Evolutionary conservation across 2,797 vertebrate genomes (phyloP), one percentile per base, ranked within the genome.

Genomic region (Austrolebias charrua): DNA sequence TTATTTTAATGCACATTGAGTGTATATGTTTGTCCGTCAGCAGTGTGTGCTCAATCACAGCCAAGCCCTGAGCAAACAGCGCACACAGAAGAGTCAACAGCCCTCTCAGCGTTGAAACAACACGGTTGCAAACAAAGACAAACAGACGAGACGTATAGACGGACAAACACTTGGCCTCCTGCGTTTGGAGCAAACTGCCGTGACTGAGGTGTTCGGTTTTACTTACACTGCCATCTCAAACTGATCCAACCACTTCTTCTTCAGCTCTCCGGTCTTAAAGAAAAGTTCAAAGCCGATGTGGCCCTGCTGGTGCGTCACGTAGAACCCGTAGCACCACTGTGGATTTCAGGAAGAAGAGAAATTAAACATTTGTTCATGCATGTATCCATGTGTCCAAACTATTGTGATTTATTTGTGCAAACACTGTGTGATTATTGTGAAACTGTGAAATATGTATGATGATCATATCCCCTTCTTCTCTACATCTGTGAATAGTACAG

Each of bases 181-280:
- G 55, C 19, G 11, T 10, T 5, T 53, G 43, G 16, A 19, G 20
- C 58, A 66, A 47, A 53, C 42, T 42, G 44, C 56, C 65, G 43
- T 48, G 6, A 48, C 50, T 24, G 55, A 1, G 5, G 35, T 19
- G 58, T 70, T 52, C 6, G 4, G 54, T 19, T 19, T 72, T 90
- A 95, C 97, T 96, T 80, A 98, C 97, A 98, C 87, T 69, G 96
- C 97, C 96, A 98, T 98, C 86, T 95, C 94, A 86, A 98, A 98
- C 82, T 97, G 96, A 70, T 98, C 96, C 76, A 98, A 92, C 95
- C 96, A 98, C 79, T 98, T 98, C 90, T 98, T 98, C 93, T 98
- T 98, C 88, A 98, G 92, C 78, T 98, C 97, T 83, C 94, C 93
- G 68, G 96, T 98, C 91, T 98, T 98, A 79, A 98, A 97, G 69